phyloP scores from a whole-genome alignment of 2,113 vertebrate species.

The Entomyzon cyanotis region DNA sequence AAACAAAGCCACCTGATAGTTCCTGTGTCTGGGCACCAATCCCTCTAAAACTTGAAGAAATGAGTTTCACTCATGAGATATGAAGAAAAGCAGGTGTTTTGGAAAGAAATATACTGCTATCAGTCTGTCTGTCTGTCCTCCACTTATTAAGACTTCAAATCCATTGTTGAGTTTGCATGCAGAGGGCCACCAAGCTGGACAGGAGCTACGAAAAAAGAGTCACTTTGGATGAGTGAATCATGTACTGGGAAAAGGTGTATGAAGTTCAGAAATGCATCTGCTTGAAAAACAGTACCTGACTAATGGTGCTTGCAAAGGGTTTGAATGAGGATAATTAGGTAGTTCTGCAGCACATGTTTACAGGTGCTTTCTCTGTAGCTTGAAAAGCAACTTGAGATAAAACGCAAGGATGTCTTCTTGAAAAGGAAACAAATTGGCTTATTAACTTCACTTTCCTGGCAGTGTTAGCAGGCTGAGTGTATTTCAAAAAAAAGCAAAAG shows the following conservation, averaged over 20 bases:
- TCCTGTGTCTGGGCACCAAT: not conserved
- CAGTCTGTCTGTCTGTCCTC: not conserved
- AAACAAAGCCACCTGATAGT: not conserved
- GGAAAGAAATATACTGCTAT: not conserved
- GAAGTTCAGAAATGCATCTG: not conserved
- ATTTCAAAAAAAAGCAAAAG: not conserved
- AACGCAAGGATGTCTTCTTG: slow-evolving; percentile 36
- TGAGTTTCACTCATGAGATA: not conserved
- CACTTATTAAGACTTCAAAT: not conserved
- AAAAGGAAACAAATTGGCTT: slow-evolving; percentile 61
- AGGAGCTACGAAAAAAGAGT: not conserved
- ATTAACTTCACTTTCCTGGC: slow-evolving; percentile 33
- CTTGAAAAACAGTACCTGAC: not conserved
- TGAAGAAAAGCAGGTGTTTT: not conserved
- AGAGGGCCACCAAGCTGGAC: not conserved
- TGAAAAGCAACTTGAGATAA: slow-evolving; percentile 52
- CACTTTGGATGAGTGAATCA: not conserved
- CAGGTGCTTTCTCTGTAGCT: slow-evolving; percentile 23
- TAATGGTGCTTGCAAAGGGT: not conserved
- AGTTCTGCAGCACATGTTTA: slow-evolving; percentile 22
- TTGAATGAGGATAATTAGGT: slow-evolving; percentile 47
- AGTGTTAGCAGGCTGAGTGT: not conserved
- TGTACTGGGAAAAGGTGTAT: not conserved
- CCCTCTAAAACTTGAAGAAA: not conserved
- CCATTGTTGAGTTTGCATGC: not conserved